phyloP scores from a whole-genome alignment of 2,888 invertebrate species.

The Acutogordius australiensis region DNA sequence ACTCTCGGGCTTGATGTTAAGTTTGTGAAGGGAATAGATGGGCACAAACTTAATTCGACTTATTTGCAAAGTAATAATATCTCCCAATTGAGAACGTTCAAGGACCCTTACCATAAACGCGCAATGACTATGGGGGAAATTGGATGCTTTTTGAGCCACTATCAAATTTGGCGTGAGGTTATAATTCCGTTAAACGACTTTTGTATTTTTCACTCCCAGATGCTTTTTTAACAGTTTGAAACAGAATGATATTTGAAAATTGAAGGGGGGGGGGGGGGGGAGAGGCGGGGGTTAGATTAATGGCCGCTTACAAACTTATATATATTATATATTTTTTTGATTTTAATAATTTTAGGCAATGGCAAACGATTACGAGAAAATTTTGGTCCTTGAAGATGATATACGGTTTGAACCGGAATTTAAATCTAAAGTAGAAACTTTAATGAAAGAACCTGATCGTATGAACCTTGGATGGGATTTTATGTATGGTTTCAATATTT shows the following conservation, averaged over 20 bases:
- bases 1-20: constrained; percentile 39
- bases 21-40: constrained; percentile 54
- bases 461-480: constrained; percentile 48
- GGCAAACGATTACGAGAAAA: constrained; percentile 20
- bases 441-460: constrained; percentile 31
- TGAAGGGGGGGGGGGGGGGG: too few relatives aligned
- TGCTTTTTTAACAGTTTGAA: too few relatives aligned
- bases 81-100: constrained; percentile 23
- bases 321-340: too few relatives aligned
- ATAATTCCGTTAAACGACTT: too few relatives aligned
- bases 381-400: constrained; percentile 66
- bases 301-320: too few relatives aligned
- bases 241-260: too few relatives aligned
- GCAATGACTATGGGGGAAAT: constrained; percentile 86
- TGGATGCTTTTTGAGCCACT: constrained; percentile 88
- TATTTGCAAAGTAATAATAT: constrained; percentile 20
- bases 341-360: too few relatives aligned
- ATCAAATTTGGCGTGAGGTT: constrained; percentile 54
- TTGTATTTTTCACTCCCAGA: too few relatives aligned
- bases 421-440: constrained; percentile 24
- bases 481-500: constrained; percentile 42
- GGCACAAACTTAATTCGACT: constrained; percentile 30
- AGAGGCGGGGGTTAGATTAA: too few relatives aligned
- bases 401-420: constrained; percentile 67
- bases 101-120: constrained; percentile 29